Evolutionary conservation across 1,140 invertebrate species (phyloP).

Genomic region (Hermetia illucens): DNA sequence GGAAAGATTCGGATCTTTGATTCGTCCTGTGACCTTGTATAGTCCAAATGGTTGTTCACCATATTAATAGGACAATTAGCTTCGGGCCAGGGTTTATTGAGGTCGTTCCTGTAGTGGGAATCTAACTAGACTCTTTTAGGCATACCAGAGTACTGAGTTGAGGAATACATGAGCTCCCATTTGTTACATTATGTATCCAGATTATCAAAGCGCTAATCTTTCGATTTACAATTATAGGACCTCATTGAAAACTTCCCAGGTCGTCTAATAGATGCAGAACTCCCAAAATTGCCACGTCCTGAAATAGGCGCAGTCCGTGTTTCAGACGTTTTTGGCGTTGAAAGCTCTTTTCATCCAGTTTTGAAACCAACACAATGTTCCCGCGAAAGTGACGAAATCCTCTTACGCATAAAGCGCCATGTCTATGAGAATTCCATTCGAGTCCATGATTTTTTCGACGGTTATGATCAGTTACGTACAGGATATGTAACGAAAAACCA

Average conservation of each 20-base stretch:
- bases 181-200: too few relatives aligned
- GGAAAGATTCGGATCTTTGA: too few relatives aligned
- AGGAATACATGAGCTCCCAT: too few relatives aligned
- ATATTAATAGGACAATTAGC: too few relatives aligned
- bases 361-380: slow-evolving; percentile 28
- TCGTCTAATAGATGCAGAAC: slow-evolving; percentile 44
- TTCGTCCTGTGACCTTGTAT: too few relatives aligned
- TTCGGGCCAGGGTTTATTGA: too few relatives aligned
- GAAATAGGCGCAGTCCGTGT: slow-evolving; percentile 40
- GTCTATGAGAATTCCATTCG: slow-evolving; percentile 43
- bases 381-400: slow-evolving; percentile 26
- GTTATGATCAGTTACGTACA: slow-evolving; percentile 44
- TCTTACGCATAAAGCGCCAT: slow-evolving; percentile 21
- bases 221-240: too few relatives aligned
- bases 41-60: too few relatives aligned
- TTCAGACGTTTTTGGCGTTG: slow-evolving; percentile 35
- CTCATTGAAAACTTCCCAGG: slow-evolving; percentile 39
- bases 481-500: slow-evolving; percentile 47
- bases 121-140: too few relatives aligned
- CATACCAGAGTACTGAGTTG: too few relatives aligned
- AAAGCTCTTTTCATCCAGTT: slow-evolving; percentile 41
- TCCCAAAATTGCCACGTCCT: slow-evolving; percentile 46
- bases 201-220: too few relatives aligned
- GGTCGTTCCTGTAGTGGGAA: too few relatives aligned
- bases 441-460: slow-evolving; percentile 42